Evolutionary conservation across 2,888 invertebrate genomes (phyloP).

Genomic region (Hypsopygia costalis): DNA sequence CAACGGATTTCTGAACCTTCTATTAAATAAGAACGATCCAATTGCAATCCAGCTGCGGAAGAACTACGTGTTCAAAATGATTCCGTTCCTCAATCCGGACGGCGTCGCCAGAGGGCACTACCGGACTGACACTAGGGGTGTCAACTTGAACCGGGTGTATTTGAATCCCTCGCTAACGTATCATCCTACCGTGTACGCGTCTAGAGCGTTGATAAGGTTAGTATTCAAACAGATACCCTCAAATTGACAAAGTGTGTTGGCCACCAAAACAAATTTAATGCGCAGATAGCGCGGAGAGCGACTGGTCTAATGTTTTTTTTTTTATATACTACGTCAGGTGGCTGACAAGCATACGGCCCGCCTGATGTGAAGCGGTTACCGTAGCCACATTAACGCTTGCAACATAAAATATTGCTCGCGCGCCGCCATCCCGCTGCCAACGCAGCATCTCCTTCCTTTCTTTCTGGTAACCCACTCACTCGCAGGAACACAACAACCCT

Average conservation of each 20-base stretch:
- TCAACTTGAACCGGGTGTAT: conserved; percentile 94
- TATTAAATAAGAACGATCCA: conserved; percentile 87
- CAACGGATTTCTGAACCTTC: conserved; percentile 91
- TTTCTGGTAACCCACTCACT: too few species aligned
- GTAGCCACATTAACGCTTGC: too few species aligned
- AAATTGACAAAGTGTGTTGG: conserved; percentile 5
- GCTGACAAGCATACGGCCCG: too few species aligned
- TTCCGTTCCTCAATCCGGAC: conserved; percentile 95
- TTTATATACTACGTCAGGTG: too few species aligned
- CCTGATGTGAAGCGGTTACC: too few species aligned
- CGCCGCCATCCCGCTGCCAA: too few species aligned
- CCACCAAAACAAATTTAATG: conserved; percentile 3
- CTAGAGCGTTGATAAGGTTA: conserved; percentile 86
- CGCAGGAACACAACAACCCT: too few species aligned
- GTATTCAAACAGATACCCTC: not conserved
- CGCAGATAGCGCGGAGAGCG: too few species aligned
- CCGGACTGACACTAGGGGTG: conserved; percentile 91
- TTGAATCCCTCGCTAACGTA: conserved; percentile 86
- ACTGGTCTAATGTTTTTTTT: too few species aligned
- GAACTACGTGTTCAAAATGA: conserved; percentile 92
- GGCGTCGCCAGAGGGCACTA: conserved; percentile 93
- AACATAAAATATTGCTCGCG: too few species aligned
- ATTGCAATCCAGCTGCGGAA: conserved; percentile 86
- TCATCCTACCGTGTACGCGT: conserved; percentile 93
- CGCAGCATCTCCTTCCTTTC: too few species aligned